Evolutionary conservation across 2,113 vertebrate genomes (phyloP).

Genomic region (Tyto alba): DNA sequence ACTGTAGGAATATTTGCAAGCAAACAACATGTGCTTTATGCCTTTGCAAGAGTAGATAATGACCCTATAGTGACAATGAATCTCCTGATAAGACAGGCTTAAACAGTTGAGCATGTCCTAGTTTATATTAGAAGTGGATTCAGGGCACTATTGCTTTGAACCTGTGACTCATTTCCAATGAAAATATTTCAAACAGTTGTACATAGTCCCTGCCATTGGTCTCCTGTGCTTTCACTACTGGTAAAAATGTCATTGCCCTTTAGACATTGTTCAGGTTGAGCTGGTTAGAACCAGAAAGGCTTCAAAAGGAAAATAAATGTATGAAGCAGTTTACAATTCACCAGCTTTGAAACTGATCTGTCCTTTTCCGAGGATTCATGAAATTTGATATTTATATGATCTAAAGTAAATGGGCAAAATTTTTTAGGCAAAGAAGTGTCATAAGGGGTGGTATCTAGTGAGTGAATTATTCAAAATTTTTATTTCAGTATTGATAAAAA

Average conservation of each 20-base stretch:
- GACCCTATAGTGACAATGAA: neutral
- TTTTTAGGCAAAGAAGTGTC: neutral
- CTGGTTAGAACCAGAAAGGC: neutral
- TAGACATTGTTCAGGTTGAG: neutral
- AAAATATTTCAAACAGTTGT: neutral
- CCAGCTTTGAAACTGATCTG: neutral
- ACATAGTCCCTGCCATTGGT: neutral
- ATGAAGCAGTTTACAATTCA: neutral
- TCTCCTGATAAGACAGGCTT: neutral
- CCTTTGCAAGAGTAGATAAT: neutral
- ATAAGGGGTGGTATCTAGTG: neutral
- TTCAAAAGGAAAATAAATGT: neutral
- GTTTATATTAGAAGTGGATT: neutral
- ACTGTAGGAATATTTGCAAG: neutral
- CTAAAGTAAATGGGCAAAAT: neutral
- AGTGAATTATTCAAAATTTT: neutral
- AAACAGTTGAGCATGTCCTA: neutral
- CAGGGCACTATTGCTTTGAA: neutral
- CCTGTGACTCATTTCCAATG: neutral
- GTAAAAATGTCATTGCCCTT: neutral
- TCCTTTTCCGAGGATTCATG: neutral
- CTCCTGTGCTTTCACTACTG: neutral
- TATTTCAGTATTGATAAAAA: neutral
- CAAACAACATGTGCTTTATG: slow-evolving; percentile 7
- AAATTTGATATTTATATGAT: neutral